Evolutionary conservation across 2,797 vertebrate species (phyloP).

Genomic region (Podargus strigoides): DNA sequence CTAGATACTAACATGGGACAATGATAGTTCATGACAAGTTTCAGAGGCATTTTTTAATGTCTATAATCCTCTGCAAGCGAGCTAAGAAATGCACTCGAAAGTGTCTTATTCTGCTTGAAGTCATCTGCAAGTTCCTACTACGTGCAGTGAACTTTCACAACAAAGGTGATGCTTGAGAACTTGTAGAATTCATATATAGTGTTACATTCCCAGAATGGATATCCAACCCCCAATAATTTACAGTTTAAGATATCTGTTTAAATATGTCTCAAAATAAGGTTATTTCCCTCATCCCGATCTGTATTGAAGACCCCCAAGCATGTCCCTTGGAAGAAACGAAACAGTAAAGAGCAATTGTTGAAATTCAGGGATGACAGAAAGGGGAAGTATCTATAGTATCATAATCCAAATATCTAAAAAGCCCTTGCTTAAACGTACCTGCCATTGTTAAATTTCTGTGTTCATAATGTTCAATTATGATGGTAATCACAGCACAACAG

Average conservation of each 20-base stretch:
- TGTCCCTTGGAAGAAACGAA: neutral
- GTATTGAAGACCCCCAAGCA: neutral
- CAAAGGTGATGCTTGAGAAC: neutral
- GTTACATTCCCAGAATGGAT: neutral
- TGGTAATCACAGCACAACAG: constrained; percentile 47
- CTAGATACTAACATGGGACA: neutral
- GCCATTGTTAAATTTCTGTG: neutral
- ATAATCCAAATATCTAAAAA: neutral
- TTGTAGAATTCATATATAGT: neutral
- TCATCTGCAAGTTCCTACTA: neutral
- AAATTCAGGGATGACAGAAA: neutral
- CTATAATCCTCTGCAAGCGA: neutral
- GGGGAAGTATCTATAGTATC: neutral
- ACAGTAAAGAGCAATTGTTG: neutral
- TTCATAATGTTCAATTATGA: constrained; percentile 19
- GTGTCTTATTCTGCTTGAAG: neutral
- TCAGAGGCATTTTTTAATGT: neutral
- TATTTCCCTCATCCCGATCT: neutral
- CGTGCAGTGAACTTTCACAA: neutral
- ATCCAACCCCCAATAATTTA: neutral
- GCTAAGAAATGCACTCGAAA: neutral
- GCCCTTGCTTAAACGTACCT: neutral
- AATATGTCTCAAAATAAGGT: neutral
- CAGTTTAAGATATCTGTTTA: neutral
- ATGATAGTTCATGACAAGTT: neutral